A percentile compares a stretch with the other conserved stretches of the same genome.
phyloP scores from a whole-genome alignment of 1,140 invertebrate genomes.

The Trypoxylus dichotomus region DNA sequence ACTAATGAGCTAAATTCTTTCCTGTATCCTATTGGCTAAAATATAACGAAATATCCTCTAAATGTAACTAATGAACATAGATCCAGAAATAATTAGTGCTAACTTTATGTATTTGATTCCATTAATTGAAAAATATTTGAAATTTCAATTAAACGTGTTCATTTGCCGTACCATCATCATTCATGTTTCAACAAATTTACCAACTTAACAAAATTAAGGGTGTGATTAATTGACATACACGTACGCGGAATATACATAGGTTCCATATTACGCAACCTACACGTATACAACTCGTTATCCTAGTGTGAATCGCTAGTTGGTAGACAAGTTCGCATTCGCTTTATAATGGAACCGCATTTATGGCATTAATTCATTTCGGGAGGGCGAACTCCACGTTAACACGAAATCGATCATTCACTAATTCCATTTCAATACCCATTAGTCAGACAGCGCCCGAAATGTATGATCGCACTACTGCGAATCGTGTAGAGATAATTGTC shows the following conservation, averaged over 20 bases:
- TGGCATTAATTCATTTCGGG: constrained; percentile 14
- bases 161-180: background rate
- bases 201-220: background rate
- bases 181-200: background rate
- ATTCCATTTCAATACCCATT: constrained; percentile 20
- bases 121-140: too few relatives aligned
- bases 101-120: too few relatives aligned
- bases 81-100: too few relatives aligned
- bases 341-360: constrained; percentile 11
- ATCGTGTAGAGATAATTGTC: background rate
- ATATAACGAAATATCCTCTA: too few relatives aligned
- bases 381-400: constrained; percentile 3
- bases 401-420: constrained; percentile 22
- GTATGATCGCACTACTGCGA: background rate
- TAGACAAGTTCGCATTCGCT: background rate
- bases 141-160: background rate
- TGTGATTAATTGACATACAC: background rate
- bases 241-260: background rate
- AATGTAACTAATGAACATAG: too few relatives aligned
- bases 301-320: background rate
- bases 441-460: constrained; percentile 4
- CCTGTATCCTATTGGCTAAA: too few relatives aligned
- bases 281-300: constrained; percentile 5
- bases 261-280: constrained; percentile 3
- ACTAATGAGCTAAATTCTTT: too few relatives aligned